phyloP scores from a whole-genome alignment of 2,888 invertebrate genomes.

The Andrena bicolor region DNA sequence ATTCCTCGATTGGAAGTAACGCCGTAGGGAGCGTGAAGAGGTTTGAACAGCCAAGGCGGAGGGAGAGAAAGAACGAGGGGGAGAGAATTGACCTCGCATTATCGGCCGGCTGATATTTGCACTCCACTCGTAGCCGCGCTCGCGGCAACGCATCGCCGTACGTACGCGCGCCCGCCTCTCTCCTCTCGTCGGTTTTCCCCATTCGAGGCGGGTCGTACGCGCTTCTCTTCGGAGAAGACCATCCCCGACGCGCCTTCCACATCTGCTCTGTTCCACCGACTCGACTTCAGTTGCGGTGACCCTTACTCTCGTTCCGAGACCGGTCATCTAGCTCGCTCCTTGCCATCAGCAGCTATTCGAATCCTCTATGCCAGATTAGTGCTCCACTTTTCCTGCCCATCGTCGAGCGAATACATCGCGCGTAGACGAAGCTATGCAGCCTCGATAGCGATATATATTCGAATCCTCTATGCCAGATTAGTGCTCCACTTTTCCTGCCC shows the following conservation, averaged over 20 bases:
- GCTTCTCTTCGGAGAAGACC: not conserved
- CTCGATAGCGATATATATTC: conserved; percentile 18
- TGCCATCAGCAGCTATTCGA: no score
- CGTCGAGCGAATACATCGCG: not conserved
- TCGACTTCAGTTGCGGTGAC: not conserved
- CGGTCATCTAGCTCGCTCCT: no score
- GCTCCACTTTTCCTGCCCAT: no score
- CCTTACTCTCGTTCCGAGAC: not conserved
- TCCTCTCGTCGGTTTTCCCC: not conserved
- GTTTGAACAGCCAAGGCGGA: conserved; percentile 59
- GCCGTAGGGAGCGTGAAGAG: conserved; percentile 69
- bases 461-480: not conserved
- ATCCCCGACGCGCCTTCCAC: not conserved
- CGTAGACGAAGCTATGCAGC: conserved; percentile 32
- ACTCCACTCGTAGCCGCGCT: conserved; percentile 81
- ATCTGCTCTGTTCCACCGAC: no score
- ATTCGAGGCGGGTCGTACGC: not conserved
- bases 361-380: not conserved
- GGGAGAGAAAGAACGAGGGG: conserved; percentile 44
- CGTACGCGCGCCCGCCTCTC: conserved; percentile 1
- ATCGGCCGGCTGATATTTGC: conserved; percentile 83
- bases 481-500: no score
- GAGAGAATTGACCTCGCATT: conserved; percentile 80
- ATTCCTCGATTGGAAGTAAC: conserved; percentile 73
- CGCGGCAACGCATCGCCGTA: conserved; percentile 60